Conservation (phyloP, 2,113 vertebrate species). For the Centrocercus urophasianus region DNA sequence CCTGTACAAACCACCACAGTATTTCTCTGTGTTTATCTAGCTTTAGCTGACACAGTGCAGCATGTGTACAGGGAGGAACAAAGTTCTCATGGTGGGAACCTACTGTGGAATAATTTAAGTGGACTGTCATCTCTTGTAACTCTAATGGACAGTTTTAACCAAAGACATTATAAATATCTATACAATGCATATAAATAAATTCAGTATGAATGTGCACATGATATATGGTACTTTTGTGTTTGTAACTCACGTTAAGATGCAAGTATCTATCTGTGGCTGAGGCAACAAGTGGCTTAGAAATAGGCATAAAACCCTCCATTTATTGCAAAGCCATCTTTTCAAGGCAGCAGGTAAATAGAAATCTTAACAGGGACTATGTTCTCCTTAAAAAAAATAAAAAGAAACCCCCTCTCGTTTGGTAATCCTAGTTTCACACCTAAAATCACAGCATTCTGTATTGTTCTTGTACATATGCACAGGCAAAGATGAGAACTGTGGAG, state of each 20-base stretch:
- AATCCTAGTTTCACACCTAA: constrained; percentile 45
- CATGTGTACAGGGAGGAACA: neutral
- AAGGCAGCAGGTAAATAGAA: constrained; percentile 12
- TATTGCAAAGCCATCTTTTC: constrained; percentile 37
- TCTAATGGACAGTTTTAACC: neutral
- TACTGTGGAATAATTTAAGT: neutral
- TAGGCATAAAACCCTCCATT: constrained; percentile 18
- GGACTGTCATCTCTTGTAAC: neutral
- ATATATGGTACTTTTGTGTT: neutral
- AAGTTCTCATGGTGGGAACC: neutral
- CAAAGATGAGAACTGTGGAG: constrained; percentile 21
- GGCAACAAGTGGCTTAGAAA: constrained; percentile 29
- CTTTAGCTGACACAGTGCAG: neutral
- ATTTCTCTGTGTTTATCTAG: neutral
- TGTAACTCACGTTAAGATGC: neutral
- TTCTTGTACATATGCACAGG: constrained; percentile 13
- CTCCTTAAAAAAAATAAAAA: neutral
- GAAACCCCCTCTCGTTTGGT: neutral
- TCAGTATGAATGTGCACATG: neutral
- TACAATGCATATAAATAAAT: neutral
- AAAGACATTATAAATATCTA: neutral
- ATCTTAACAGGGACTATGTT: neutral
- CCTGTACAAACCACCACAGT: neutral
- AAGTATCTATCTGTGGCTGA: constrained; percentile 4
- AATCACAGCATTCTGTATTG: constrained; percentile 47